Conservation (phyloP, 2,888 invertebrate genomes). For the Helicoverpa assulta region DNA sequence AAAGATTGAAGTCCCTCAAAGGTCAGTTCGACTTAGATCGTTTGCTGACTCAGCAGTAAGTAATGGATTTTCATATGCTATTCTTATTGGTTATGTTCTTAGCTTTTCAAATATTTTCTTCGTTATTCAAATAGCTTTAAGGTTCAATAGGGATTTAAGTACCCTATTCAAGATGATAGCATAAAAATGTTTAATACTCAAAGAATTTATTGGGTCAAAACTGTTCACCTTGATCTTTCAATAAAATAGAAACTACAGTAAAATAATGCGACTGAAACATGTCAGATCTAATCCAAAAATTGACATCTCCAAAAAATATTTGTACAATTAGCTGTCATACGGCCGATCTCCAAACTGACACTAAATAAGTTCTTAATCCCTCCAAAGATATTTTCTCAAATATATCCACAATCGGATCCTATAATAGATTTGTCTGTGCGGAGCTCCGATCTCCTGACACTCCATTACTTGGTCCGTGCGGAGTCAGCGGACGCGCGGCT, state of each 20-base stretch:
- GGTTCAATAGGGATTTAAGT: neutral
- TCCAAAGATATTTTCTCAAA: conserved; percentile 18
- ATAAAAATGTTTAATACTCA: neutral
- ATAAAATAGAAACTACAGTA: too few relatives aligned
- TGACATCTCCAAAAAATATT: too few relatives aligned
- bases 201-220: neutral
- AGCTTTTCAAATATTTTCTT: conserved; percentile 5
- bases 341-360: too few relatives aligned
- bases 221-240: neutral
- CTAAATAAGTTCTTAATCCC: neutral
- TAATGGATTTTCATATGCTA: conserved; percentile 30
- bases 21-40: conserved; percentile 29
- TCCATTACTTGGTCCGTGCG: conserved; percentile 52
- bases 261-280: too few relatives aligned
- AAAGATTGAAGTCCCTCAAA: conserved; percentile 33
- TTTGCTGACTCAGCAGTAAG: conserved; percentile 44
- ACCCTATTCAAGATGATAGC: neutral
- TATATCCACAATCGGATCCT: conserved; percentile 21
- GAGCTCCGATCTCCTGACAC: conserved; percentile 36
- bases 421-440: conserved; percentile 45
- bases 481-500: conserved; percentile 48
- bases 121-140: neutral
- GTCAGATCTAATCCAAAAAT: too few relatives aligned
- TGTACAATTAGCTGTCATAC: too few relatives aligned
- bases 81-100: conserved; percentile 29